A percentile compares a stretch with the other conserved stretches of the same genome.
Evolutionary conservation across 2,113 vertebrate species (phyloP).

Genomic region (Actenoides hombroni): DNA sequence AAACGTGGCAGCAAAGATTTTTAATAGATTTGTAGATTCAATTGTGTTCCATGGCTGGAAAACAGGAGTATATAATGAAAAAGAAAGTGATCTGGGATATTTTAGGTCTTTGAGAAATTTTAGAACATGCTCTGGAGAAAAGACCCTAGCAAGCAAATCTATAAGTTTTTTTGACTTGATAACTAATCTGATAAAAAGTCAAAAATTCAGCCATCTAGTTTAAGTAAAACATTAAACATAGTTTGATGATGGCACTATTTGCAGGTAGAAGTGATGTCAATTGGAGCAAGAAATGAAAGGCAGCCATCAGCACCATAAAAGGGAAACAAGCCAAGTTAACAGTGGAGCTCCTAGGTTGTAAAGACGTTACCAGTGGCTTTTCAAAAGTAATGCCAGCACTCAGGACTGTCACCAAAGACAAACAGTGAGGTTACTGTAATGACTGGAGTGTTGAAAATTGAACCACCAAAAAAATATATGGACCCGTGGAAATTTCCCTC

Average conservation of each 20-base stretch:
- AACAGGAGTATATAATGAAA: background rate
- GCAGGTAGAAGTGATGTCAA: background rate
- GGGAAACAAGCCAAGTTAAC: background rate
- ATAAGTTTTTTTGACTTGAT: background rate
- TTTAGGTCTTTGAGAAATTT: background rate
- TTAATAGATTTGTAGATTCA: background rate
- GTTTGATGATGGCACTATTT: background rate
- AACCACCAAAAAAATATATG: background rate
- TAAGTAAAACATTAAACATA: background rate
- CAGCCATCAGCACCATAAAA: background rate
- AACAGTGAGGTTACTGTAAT: background rate
- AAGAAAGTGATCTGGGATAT: background rate
- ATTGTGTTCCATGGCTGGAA: background rate
- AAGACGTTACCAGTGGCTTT: background rate
- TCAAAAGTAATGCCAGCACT: background rate
- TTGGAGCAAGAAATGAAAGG: background rate
- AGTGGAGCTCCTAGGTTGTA: background rate
- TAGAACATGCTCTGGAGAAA: background rate
- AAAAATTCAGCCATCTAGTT: background rate
- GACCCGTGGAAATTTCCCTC: background rate
- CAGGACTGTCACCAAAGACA: background rate
- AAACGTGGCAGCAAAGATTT: background rate
- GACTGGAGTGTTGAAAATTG: background rate
- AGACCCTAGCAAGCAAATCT: background rate
- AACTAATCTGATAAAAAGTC: background rate